Evolutionary conservation across 92 coral and sea anemone species (phyloP), one percentile per base, ranked within the genome.

Genomic region (Muricea muricata): DNA sequence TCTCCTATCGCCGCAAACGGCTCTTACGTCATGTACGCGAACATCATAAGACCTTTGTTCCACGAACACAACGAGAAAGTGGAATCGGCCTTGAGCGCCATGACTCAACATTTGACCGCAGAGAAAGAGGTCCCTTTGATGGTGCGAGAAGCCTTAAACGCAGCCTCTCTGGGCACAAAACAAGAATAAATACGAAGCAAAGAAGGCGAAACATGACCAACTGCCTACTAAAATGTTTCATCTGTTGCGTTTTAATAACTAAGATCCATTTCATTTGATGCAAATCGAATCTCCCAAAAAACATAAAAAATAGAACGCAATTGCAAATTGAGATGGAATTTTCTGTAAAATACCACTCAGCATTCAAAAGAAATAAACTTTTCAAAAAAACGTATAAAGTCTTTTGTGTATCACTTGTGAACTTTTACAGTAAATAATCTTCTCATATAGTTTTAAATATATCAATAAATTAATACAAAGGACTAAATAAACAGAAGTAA

Each of bases 1-100:
- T 88, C 91, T 41, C 99, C 99, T 11, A 90, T 92, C 14, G 80
- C 91, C 18, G 83, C 88, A 40, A 97, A 89, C 39, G 99, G 99
- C 21, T 92, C 98, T 0, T 78, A 74, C 6, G 86, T 90, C 37
- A 89, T 94, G 78, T 97, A 93, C 79, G 80, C 77, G 69, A 46
- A 86, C 41, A 61, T 97, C 24, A 90, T 97, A 18, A 81, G 98
- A 23, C 99, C 99, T 1, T 81, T 97, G 55, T 94, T 93, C 45
- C 89, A 93, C 89, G 81, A 91, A 79, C 97, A 97, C 86, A 94
- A 88, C 39, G 89, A 85, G 74, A 74, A 87, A 32, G 91, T 93
- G 58, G 97, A 97, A 66, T 89, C 84, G 4, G 94, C 92, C 24
- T 79, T 97, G 57, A 87, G 92, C 7, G 85, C 91, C 40, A 88